phyloP scores from a whole-genome alignment of 2,113 vertebrate genomes.

The Macrotis lagotis region DNA sequence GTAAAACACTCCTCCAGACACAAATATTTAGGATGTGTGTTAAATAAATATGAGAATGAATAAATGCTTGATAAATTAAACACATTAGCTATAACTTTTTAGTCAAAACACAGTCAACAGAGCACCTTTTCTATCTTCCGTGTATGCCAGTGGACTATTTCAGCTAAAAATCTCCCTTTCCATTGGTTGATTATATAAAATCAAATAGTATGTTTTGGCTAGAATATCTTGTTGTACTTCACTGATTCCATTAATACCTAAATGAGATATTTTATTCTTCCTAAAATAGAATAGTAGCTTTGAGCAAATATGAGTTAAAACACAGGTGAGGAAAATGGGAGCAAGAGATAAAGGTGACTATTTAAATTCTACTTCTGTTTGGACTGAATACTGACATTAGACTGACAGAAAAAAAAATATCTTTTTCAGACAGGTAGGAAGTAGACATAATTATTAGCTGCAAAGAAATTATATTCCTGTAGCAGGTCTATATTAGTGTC shows the following conservation, averaged over 20 bases:
- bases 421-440: slow-evolving; percentile 3
- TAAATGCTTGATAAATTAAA: background rate
- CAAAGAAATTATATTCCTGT: background rate
- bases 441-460: background rate
- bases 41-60: background rate
- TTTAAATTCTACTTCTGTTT: background rate
- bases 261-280: background rate
- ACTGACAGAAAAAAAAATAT: background rate
- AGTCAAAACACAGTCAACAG: background rate
- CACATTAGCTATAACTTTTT: background rate
- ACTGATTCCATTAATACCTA: background rate
- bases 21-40: background rate
- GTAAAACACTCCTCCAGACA: background rate
- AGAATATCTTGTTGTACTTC: background rate
- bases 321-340: slow-evolving; percentile 19
- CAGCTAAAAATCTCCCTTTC: background rate
- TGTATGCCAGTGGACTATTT: background rate
- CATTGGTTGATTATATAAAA: background rate
- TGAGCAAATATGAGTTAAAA: background rate
- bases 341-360: background rate
- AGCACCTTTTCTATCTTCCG: background rate
- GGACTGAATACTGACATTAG: background rate
- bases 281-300: background rate
- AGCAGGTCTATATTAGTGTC: background rate
- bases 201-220: background rate